phyloP scores from a whole-genome alignment of 1,140 invertebrate genomes.

The Brachionus koreanus region DNA sequence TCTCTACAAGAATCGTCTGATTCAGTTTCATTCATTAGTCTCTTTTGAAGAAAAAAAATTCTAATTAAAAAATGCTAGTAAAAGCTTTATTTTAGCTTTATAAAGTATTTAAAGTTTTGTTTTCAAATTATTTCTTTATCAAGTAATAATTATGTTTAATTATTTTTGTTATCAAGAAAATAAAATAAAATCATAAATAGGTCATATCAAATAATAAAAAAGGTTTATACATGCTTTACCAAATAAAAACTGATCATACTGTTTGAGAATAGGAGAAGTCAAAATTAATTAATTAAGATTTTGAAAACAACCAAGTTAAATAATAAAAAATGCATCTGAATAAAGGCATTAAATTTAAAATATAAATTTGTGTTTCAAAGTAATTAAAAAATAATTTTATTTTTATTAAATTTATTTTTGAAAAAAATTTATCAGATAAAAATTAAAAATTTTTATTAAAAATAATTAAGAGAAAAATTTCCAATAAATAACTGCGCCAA shows the following conservation, averaged over 20 bases:
- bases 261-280: too few relatives aligned
- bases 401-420: too few relatives aligned
- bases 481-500: constrained; percentile 40
- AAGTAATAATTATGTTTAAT: background rate
- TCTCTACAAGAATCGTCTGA: background rate
- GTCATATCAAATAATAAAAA: background rate
- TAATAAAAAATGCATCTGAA: too few relatives aligned
- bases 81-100: background rate
- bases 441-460: background rate
- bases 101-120: background rate
- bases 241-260: too few relatives aligned
- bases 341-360: too few relatives aligned
- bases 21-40: background rate
- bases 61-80: background rate
- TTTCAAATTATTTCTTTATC: background rate
- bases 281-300: too few relatives aligned
- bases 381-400: background rate
- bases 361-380: too few relatives aligned
- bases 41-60: background rate
- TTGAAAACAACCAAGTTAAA: too few relatives aligned
- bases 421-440: background rate
- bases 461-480: constrained; percentile 43
- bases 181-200: background rate
- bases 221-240: background rate
- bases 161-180: background rate